Base-by-base conservation (phyloP, 2,888 invertebrate genomes). In the Rhagium mordax region DNA sequence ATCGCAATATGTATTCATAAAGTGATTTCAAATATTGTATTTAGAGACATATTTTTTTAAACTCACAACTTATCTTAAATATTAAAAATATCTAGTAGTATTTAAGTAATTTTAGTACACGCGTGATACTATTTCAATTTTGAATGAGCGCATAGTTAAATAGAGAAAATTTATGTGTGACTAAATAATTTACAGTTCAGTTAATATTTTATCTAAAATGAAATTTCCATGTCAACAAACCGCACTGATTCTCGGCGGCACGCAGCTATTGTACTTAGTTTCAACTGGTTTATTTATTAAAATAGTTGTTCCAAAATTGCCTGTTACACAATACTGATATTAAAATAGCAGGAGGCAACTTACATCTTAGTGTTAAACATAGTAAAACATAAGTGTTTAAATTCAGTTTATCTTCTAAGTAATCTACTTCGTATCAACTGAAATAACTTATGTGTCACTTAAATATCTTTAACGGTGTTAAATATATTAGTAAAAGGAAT, bases 161-260 rank as follows among this genome's bases (percentile, higher is more conserved):
- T 20, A 21, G 18, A 60, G 60, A 70, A 59, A 72, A 72, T 72
- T 70, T 72, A 72, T 71, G 72, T 53, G 62, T 68, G 64, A 76
- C 74, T 78, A 59, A 59, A 72, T 76, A 70, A 76, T 74, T 74
- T 75, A 77, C 78, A 78, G 79, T 70, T 76, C 76, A 79, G n/a
- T n/a, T 79, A n/a, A 78, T 79, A 79, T 79, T 77, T 78, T 71
- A 78, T 73, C 75, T 72, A 71, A 65, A 74, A 33, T 33, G 71
- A 64, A 74, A 79, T 79, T 79, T 77, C 77, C 78, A 80, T 79
- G 76, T 75, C 67, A 78, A 76, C 73, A 76, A 81, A 77, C 75
- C 70, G 71, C 72, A 74, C 57, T 72, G 67, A 77, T 73, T 68
- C 62, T 68, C 74, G 8, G 66, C 51, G 60, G 70, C 78, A 78